Evolutionary conservation across 92 coral and sea anemone genomes (phyloP).

Genomic region (Montipora capitata): DNA sequence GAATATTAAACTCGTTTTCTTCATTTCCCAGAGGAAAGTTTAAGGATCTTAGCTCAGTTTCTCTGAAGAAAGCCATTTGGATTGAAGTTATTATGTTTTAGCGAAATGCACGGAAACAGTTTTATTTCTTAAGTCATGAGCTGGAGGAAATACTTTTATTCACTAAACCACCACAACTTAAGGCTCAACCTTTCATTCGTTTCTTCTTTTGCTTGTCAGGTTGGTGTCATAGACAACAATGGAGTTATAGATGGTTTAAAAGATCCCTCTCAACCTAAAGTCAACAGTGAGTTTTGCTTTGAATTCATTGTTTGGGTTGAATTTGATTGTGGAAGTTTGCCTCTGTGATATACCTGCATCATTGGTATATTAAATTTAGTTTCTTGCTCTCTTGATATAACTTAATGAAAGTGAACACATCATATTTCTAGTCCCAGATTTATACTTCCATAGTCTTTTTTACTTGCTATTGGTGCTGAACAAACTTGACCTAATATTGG

Average conservation of each 20-base stretch:
- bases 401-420: background rate
- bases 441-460: background rate
- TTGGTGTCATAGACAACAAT: conserved; percentile 90
- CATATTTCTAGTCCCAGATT: background rate
- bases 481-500: background rate
- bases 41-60: background rate
- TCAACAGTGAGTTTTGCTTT: conserved; percentile 60
- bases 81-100: background rate
- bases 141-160: background rate
- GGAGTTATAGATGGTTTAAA: conserved; percentile 85
- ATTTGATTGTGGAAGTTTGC: conserved; percentile 5
- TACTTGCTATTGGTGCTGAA: background rate
- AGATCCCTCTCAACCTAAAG: conserved; percentile 61
- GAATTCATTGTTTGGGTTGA: conserved; percentile 16
- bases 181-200: background rate
- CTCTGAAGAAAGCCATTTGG: background rate
- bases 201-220: conserved; percentile 63
- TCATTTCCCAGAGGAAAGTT: background rate
- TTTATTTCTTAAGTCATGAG: background rate
- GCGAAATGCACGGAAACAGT: background rate
- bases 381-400: background rate
- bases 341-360: background rate
- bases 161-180: background rate
- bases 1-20: background rate
- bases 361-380: background rate